These are phyloP conservation scores for Antheraea assamensis DNA, from an alignment of 2,888 invertebrate species.

Conservation along the genomic window DNA sequence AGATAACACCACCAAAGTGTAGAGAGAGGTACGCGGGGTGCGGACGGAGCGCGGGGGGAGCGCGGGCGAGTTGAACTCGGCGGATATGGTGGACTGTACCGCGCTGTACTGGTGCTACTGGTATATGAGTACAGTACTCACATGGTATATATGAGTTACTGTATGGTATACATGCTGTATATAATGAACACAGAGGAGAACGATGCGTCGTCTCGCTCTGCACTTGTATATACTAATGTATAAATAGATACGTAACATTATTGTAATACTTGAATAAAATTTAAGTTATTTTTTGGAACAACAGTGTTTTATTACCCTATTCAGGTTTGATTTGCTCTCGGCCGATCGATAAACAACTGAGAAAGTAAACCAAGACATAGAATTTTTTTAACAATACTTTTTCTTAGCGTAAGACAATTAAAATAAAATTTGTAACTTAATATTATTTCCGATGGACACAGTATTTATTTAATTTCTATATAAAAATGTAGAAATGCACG, in stretches of 20 bases:
- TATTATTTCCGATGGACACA: no score
- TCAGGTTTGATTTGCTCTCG: no score
- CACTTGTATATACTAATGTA: conserved; percentile 6
- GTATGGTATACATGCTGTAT: neutral
- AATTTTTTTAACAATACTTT: no score
- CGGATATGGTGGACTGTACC: neutral
- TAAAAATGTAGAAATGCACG: no score
- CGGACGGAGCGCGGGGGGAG: neutral
- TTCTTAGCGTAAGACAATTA: no score
- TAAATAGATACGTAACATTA: conserved; percentile 3
- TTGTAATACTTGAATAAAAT: neutral
- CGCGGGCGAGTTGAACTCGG: no score
- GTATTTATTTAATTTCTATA: no score
- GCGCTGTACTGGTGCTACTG: neutral
- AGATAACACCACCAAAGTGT: no score
- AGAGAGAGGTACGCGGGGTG: neutral
- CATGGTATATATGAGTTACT: neutral
- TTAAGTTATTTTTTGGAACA: neutral
- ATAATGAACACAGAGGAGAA: neutral
- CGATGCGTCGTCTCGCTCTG: neutral
- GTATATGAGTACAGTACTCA: neutral
- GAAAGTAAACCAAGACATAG: no score
- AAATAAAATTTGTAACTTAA: no score
- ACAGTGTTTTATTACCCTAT: neutral
- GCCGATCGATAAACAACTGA: no score